These are phyloP conservation scores for Drosophila rufa DNA, from an alignment of 1,140 invertebrate species.

Conservation along the genomic window DNA sequence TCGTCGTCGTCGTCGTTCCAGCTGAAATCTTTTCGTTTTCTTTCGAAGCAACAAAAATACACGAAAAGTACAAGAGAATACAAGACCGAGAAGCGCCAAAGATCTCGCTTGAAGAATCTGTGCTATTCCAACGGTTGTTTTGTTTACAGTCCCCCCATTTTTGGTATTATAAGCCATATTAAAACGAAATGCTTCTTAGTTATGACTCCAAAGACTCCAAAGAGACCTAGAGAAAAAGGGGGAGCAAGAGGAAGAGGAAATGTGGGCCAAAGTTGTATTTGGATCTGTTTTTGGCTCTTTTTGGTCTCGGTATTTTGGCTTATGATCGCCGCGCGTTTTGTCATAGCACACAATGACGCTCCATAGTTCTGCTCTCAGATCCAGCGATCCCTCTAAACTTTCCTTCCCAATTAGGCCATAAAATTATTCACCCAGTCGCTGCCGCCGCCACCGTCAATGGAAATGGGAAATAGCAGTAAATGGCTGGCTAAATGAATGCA, in stretches of 20 bases:
- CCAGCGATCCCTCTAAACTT: constrained; percentile 31
- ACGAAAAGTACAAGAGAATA: constrained; percentile 10
- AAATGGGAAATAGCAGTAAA: constrained; percentile 38
- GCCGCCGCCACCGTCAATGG: background rate
- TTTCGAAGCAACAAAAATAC: constrained; percentile 36
- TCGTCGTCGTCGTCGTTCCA: constrained; percentile 49
- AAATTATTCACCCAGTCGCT: constrained; percentile 57
- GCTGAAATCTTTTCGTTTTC: constrained; percentile 79
- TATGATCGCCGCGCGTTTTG: constrained; percentile 2
- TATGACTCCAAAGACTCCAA: constrained; percentile 18
- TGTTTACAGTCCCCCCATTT: constrained; percentile 36
- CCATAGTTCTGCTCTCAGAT: constrained; percentile 6
- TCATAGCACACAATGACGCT: constrained; percentile 28
- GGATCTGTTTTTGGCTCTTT: constrained; percentile 25
- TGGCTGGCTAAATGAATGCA: constrained; percentile 22
- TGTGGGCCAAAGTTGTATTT: constrained; percentile 48
- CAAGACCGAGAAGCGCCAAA: constrained; percentile 9
- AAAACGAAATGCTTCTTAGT: constrained; percentile 50
- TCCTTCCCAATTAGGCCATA: constrained; percentile 63
- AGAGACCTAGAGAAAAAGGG: background rate
- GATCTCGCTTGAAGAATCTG: constrained; percentile 55
- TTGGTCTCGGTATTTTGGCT: constrained; percentile 27
- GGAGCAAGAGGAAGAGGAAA: constrained; percentile 12
- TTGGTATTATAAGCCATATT: constrained; percentile 59
- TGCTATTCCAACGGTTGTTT: constrained; percentile 71